Base-by-base conservation (phyloP, 2,797 vertebrate genomes). In the Molossus molossus region DNA sequence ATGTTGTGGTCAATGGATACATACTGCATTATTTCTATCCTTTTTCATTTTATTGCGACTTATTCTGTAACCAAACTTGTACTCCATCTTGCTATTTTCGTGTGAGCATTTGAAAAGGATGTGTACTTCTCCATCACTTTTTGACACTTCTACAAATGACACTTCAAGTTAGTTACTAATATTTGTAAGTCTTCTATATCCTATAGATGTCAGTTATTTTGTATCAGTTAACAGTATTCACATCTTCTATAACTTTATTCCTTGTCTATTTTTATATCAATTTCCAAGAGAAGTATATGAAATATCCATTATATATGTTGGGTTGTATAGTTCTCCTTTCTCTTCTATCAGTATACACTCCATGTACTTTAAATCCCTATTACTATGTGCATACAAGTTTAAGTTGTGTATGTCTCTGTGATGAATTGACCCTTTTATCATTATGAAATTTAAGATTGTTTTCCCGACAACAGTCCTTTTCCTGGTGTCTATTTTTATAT, bases 11-110 rank as follows among this genome's bases (percentile, higher is more conserved):
- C 62, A 89, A 62, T 75, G 15, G 73, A 57, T 67, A 64, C 8
- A 6, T 13, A 50, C 10, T 58, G 14, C 21, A 75, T 87, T 57
- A 90, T 45, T 85, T 86, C 17, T 2, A n/a, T 82, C 0, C 6
- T 92, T 90, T 90, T 33, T 20, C 29, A 58, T 90, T 92, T 94
- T 84, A 3, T 9, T 69, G 29, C 40, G 37, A 37, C 29, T 76
- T 50, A 83, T 27, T 33, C 65, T 79, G 33, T 25, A 37, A 87
- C 25, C 33, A 53, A 79, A 81, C 67, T 62, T 45, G 27, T 14
- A 57, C 21, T 40, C 5, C 18, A 25, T 14, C 37, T 69, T 80
- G 72, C 29, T 45, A 90, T 29, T 40, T 15, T 1, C 58, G 25
- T 62, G 29, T 17, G 29, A 62, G 5, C 25, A 73, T 70, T 65